These are phyloP conservation scores for Nerophis ophidion DNA, from an alignment of 2,113 vertebrate genomes.

Conservation along the genomic window DNA sequence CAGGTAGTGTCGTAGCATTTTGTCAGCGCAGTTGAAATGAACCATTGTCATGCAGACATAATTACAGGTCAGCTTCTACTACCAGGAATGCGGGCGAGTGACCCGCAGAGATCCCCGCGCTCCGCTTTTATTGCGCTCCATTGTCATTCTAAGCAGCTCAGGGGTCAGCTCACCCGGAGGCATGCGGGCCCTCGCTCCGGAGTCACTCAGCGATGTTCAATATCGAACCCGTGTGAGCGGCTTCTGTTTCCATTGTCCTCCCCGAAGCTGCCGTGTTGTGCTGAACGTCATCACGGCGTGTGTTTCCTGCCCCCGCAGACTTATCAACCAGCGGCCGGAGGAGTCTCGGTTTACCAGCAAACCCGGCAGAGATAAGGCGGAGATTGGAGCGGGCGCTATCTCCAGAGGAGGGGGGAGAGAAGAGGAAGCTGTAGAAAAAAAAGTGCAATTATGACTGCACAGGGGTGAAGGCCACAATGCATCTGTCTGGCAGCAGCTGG, in stretches of 20 bases:
- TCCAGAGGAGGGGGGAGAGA: slow-evolving; percentile 19
- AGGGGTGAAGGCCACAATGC: slow-evolving; percentile 43
- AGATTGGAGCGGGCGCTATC: slow-evolving; percentile 46
- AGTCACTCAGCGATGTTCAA: slow-evolving; percentile 57
- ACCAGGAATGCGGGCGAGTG: slow-evolving; percentile 35
- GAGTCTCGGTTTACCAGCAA: slow-evolving; percentile 43
- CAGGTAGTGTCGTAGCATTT: slow-evolving; percentile 39
- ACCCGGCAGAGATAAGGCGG: slow-evolving; percentile 45
- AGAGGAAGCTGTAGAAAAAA: slow-evolving; percentile 34
- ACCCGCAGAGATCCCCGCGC: slow-evolving; percentile 41
- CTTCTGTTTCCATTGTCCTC: background rate
- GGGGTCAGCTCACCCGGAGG: slow-evolving; percentile 53
- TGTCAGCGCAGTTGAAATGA: slow-evolving; percentile 50
- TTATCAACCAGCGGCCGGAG: slow-evolving; percentile 45
- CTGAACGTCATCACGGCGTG: background rate
- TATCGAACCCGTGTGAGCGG: slow-evolving; percentile 14
- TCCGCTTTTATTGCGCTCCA: slow-evolving; percentile 41
- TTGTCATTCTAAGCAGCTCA: slow-evolving; percentile 54
- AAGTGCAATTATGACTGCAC: slow-evolving; percentile 32
- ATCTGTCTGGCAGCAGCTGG: slow-evolving; percentile 12
- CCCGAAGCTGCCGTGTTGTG: background rate
- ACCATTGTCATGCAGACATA: slow-evolving; percentile 56
- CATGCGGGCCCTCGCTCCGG: slow-evolving; percentile 13
- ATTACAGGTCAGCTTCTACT: slow-evolving; percentile 48
- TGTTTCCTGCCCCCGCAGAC: slow-evolving; percentile 49